Percentiles rank a stretch among this genome's conserved stretches.
These are phyloP conservation scores for Mamestra brassicae DNA, from an alignment of 2,888 invertebrate genomes.

Conservation along the genomic window DNA sequence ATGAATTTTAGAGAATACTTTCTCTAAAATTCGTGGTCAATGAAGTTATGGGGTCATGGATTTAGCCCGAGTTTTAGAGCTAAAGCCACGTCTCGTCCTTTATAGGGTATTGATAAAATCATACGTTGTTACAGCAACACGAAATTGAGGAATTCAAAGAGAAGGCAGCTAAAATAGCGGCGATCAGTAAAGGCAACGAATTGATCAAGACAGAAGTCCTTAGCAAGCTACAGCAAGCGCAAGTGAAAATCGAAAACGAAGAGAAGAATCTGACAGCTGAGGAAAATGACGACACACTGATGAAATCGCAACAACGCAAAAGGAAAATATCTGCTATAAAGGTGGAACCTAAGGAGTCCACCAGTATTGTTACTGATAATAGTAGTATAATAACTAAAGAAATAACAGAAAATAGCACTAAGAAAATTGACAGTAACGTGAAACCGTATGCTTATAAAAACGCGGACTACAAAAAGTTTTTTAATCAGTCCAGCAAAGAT, in stretches of 20 bases:
- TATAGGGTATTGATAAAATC: not conserved
- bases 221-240: constrained; percentile 74
- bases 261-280: constrained; percentile 41
- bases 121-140: constrained; percentile 74
- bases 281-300: constrained; percentile 39
- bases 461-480: constrained; percentile 80
- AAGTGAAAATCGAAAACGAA: constrained; percentile 70
- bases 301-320: constrained; percentile 72
- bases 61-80: not conserved
- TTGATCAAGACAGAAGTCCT: constrained; percentile 80
- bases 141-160: constrained; percentile 81
- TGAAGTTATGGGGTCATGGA: too few relatives aligned
- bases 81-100: not conserved
- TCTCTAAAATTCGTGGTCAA: not conserved
- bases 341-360: constrained; percentile 62
- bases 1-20: too few relatives aligned
- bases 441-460: constrained; percentile 77
- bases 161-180: constrained; percentile 81
- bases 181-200: constrained; percentile 78
- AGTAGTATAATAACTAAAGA: constrained; percentile 56
- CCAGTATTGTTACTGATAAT: constrained; percentile 47
- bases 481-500: constrained; percentile 74
- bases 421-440: constrained; percentile 61
- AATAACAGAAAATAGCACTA: constrained; percentile 52
- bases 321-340: constrained; percentile 72